Percentiles rank a stretch among this genome's conserved stretches.
These are phyloP conservation scores for Oreocharis arfaki DNA, from an alignment of 2,113 vertebrate genomes.

Conservation along the genomic window DNA sequence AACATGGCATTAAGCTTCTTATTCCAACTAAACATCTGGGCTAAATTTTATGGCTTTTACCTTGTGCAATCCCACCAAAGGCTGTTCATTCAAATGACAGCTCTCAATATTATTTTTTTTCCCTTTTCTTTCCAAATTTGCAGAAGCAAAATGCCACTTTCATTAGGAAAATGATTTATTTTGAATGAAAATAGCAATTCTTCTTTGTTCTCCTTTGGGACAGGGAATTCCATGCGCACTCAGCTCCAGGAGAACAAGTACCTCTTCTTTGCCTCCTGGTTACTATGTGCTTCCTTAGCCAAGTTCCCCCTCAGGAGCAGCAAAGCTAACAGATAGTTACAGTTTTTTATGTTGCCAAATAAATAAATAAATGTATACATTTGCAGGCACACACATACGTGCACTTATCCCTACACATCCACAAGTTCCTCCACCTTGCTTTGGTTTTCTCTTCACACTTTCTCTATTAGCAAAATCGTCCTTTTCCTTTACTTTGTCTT, in stretches of 20 bases:
- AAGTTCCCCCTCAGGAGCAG: not conserved
- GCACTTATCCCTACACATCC: too few species aligned
- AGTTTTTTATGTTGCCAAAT: not conserved
- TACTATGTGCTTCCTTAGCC: not conserved
- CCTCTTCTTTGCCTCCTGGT: not conserved
- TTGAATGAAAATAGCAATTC: not conserved
- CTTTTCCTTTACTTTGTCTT: not conserved
- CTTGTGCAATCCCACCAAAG: not conserved
- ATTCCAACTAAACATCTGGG: not conserved
- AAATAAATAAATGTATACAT: not conserved
- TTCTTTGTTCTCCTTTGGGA: not conserved
- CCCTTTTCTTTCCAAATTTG: not conserved
- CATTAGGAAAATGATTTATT: not conserved
- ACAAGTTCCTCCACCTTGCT: not conserved
- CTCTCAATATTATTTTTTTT: not conserved
- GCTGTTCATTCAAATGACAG: not conserved
- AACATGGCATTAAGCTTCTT: not conserved
- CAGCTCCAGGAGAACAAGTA: not conserved
- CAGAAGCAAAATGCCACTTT: not conserved
- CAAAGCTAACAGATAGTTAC: not conserved
- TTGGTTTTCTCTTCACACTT: not conserved
- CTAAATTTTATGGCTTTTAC: constrained; percentile 18
- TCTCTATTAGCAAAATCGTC: not conserved
- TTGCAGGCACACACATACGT: too few species aligned
- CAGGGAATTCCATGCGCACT: not conserved